These are phyloP conservation scores for Zaprionus ghesquierei DNA, from an alignment of 1,140 invertebrate species.

Conservation along the genomic window DNA sequence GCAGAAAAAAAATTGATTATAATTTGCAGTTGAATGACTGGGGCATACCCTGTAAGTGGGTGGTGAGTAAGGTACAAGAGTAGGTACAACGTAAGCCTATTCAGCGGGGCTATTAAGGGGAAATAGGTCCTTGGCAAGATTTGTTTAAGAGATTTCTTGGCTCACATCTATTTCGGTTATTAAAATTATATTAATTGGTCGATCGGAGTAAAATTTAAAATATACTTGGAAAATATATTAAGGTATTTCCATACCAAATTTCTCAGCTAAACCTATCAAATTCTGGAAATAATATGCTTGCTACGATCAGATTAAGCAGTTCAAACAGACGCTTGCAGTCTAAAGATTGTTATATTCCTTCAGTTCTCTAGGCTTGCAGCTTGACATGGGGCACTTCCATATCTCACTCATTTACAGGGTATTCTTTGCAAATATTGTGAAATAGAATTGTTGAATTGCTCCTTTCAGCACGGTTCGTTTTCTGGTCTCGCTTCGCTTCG, in stretches of 20 bases:
- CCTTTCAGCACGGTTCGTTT: background rate
- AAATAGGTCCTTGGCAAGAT: too few species aligned
- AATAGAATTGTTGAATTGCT: conserved; percentile 45
- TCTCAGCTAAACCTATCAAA: background rate
- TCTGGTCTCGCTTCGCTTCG: conserved; percentile 7
- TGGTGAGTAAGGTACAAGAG: too few species aligned
- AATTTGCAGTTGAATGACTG: background rate
- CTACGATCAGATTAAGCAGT: background rate
- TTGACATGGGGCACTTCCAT: background rate
- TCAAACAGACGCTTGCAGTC: background rate
- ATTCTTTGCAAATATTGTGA: conserved; percentile 23
- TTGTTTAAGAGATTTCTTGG: too few species aligned
- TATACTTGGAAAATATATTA: background rate
- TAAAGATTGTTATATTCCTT: too few species aligned
- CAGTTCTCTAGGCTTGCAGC: too few species aligned
- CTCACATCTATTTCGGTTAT: background rate
- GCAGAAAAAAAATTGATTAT: background rate
- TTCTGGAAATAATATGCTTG: background rate
- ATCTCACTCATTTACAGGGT: background rate
- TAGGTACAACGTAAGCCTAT: too few species aligned
- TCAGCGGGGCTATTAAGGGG: too few species aligned
- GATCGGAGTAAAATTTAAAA: background rate
- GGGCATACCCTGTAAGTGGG: background rate
- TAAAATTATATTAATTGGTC: background rate
- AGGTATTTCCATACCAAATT: background rate